Percentiles rank a stretch among this genome's conserved stretches.
These are phyloP conservation scores for Apostichopus japonicus DNA, from an alignment of 35 echinoderm and acorn worm genomes.

Conservation along the genomic window DNA sequence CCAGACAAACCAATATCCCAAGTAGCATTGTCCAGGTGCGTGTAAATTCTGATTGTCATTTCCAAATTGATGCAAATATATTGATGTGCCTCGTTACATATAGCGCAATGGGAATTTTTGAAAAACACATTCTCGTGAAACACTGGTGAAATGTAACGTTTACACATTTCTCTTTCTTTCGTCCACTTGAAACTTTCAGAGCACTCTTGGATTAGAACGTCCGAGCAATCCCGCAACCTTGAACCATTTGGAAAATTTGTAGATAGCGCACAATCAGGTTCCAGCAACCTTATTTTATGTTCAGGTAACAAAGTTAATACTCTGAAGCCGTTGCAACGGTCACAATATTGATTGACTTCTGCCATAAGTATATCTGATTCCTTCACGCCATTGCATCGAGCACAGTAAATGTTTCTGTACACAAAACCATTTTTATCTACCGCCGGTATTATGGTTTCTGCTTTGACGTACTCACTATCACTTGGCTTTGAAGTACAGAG, in stretches of 20 bases:
- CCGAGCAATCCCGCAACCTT: neutral
- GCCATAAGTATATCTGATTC: neutral
- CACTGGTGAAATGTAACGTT: neutral
- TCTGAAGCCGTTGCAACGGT: too few relatives aligned
- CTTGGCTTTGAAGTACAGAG: neutral
- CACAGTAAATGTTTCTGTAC: slow-evolving; percentile 26
- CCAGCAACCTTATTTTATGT: neutral
- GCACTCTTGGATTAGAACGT: neutral
- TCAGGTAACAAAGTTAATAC: neutral
- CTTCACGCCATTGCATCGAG: neutral
- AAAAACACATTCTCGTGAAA: neutral
- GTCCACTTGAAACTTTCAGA: too few relatives aligned
- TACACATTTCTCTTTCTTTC: neutral
- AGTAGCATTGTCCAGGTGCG: neutral
- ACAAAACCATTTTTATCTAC: neutral
- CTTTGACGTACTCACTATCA: neutral
- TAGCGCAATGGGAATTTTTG: slow-evolving; percentile 25
- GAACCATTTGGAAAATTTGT: neutral
- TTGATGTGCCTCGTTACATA: neutral
- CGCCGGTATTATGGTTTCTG: neutral
- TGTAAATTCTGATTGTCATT: too few relatives aligned
- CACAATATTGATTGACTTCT: too few relatives aligned
- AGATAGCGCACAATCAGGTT: neutral
- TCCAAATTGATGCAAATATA: neutral
- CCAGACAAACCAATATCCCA: too few relatives aligned